Conservation (phyloP, 1,140 invertebrate species). For the Cephus cinctus region DNA sequence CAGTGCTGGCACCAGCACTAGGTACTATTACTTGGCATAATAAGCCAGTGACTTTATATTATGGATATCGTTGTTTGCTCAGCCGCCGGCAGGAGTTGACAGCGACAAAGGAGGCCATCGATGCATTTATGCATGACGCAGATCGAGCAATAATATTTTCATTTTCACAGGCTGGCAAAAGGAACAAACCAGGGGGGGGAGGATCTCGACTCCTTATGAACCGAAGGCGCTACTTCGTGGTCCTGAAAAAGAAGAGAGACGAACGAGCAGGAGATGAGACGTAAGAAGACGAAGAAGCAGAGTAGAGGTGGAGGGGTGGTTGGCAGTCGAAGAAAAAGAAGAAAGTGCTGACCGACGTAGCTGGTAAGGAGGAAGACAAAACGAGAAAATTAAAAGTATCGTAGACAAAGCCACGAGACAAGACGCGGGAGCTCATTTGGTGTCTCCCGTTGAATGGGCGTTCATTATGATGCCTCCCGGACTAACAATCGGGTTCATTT, state of each 20-base stretch:
- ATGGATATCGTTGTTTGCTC: conserved; percentile 38
- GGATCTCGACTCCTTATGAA: no score
- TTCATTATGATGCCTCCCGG: conserved; percentile 48
- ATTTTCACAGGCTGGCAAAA: conserved; percentile 21
- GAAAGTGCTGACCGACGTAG: no score
- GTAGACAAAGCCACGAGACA: conserved; percentile 47
- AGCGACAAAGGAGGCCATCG: conserved; percentile 27
- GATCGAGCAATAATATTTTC: conserved; percentile 41
- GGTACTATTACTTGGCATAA: no score
- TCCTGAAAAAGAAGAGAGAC: conserved; percentile 7
- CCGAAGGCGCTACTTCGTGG: neutral
- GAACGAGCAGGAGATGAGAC: conserved; percentile 4
- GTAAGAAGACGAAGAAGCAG: neutral
- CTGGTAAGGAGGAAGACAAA: conserved; percentile 13
- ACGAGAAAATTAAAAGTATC: conserved; percentile 52
- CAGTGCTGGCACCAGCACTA: no score
- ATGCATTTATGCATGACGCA: conserved; percentile 41
- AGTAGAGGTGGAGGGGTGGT: no score
- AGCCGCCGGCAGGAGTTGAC: conserved; percentile 24
- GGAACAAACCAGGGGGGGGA: conserved; percentile 9
- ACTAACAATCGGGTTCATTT: conserved; percentile 50
- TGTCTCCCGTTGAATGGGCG: conserved; percentile 47
- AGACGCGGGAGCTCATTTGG: conserved; percentile 52
- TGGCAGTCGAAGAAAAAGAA: neutral
- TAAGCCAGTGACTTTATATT: conserved; percentile 24